Base-by-base conservation (phyloP, 2,888 invertebrate species). In the Mantis religiosa region DNA sequence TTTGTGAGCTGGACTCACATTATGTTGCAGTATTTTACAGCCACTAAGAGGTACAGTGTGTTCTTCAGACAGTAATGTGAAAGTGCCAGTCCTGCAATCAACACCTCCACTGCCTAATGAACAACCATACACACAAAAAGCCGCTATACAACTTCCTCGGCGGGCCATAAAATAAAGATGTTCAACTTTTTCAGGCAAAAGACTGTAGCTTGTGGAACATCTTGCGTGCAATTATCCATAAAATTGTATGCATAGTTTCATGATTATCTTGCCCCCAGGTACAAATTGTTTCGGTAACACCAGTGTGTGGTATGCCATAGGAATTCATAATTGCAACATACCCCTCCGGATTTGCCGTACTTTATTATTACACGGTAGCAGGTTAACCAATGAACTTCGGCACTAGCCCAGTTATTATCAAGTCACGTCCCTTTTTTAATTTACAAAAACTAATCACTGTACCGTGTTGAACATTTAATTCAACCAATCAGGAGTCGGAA, bases 201-300 rank as follows among this genome's bases (percentile, higher is more conserved):
- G 86, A 86, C 86, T 86, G 47, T 86, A 86, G 28, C 81, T 54
- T 86, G 30, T 27, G 82, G 12, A 41, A 41, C 82, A n/a, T 82
- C 85, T 88, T 54, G 88, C 89, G 87, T 89, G 89, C 41, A 89
- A 87, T 87, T 89, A 89, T 87, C 87, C 87, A 88, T 84, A 84
- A 84, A 83, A 89, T 89, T 71, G 84, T 89, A 89, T 89, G 89
- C 87, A 87, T 89, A 89, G 82, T 85, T 88, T 85, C 85, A 82
- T 88, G 88, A 85, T 88, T 81, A 88, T 82, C 82, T 27, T 54
- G 88, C 88, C 88, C 41, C 20, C 20, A 20, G 54, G 54, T 71
- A 71, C 54, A 47, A 85, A 85, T 85, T 85, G 41, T 85, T 85
- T 85, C 85, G 12, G 85, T 85, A 85, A 34, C 85, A 47, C 85